Conservation (phyloP, 2,888 invertebrate genomes). For the Germaria angustata region DNA sequence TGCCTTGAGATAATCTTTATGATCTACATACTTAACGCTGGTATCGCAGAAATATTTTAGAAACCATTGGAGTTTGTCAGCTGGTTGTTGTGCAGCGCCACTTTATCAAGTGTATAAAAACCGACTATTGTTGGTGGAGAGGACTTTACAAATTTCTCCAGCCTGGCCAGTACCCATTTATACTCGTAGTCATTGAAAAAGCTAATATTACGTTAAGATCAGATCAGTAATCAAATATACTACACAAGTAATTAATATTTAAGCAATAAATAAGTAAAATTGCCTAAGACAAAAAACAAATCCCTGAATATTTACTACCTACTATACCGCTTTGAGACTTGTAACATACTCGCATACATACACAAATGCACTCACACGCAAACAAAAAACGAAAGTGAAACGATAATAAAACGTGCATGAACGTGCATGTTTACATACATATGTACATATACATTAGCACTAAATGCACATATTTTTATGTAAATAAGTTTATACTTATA, state of each 20-base stretch:
- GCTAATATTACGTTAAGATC: neutral
- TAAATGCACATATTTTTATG: conserved; percentile 2
- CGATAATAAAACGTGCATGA: neutral
- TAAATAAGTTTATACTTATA: neutral
- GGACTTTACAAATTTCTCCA: no score
- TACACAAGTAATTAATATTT: conserved; percentile 34
- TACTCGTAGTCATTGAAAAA: no score
- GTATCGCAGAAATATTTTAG: no score
- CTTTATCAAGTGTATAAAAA: no score
- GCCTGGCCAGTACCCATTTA: no score
- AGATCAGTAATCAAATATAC: neutral
- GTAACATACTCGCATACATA: neutral
- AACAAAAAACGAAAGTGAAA: conserved; percentile 7
- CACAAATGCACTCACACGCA: neutral
- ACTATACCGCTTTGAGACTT: neutral
- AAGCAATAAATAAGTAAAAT: conserved; percentile 2
- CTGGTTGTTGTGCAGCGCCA: no score
- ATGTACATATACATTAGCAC: neutral
- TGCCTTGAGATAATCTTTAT: no score
- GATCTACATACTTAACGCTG: no score
- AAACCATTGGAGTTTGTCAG: no score
- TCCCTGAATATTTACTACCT: neutral
- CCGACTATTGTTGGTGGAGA: no score
- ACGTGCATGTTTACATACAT: neutral
- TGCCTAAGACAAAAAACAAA: neutral